Conservation (phyloP, 2,888 invertebrate genomes). For the Phaonia tiefii region DNA sequence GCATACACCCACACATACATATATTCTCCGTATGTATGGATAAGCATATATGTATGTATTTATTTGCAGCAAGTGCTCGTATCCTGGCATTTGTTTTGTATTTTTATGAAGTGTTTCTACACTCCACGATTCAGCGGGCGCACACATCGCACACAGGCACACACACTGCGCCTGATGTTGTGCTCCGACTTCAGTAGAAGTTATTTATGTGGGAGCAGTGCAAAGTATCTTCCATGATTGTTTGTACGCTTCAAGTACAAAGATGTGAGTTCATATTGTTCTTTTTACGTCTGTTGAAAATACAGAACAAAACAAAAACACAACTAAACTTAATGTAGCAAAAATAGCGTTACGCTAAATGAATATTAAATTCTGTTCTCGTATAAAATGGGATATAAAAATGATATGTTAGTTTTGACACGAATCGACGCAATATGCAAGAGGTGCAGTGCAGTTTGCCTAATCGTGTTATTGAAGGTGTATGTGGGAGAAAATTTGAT, state of each 20-base stretch:
- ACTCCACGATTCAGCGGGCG: neutral
- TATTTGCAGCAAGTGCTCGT: constrained; percentile 31
- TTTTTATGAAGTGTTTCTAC: constrained; percentile 9
- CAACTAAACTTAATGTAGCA: neutral
- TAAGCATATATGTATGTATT: neutral
- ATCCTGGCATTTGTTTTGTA: constrained; percentile 38
- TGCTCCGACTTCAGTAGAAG: neutral
- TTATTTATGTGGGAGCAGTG: neutral
- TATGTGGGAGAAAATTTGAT: no score
- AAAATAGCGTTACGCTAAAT: constrained; percentile 12
- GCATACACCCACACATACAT: constrained; percentile 7
- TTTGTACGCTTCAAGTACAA: neutral
- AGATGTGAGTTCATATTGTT: neutral
- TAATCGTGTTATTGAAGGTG: no score
- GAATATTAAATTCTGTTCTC: constrained; percentile 20
- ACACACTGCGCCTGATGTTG: neutral
- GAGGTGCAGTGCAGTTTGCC: no score
- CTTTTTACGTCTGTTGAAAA: neutral
- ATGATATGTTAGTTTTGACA: no score
- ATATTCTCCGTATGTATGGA: no score
- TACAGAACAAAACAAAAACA: no score
- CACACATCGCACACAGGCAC: neutral
- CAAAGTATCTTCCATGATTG: neutral
- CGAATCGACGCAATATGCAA: no score
- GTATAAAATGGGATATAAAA: no score